Base-by-base conservation (phyloP, 2,113 vertebrate species). In the Orycteropus afer region DNA sequence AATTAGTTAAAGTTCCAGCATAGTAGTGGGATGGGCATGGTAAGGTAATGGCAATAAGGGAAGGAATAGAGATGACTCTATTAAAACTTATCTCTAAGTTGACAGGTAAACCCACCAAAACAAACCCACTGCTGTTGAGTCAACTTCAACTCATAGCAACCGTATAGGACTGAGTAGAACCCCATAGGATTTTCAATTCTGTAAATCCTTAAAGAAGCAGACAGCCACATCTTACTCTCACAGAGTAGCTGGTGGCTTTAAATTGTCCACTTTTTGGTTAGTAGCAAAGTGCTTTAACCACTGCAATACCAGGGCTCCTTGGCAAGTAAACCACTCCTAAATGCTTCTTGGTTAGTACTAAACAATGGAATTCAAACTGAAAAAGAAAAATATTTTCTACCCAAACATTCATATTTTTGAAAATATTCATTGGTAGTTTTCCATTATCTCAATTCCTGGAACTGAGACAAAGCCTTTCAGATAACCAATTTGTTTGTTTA, bases 401-500 rank as follows among this genome's bases (percentile, higher is more conserved):
- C 82, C 77, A 90, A 91, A 73, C 67, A 9, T 78, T 32, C 15
- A 79, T 91, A 74, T 45, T 90, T 77, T 14, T 53, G 59, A 90
- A 6, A 67, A 80, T 85, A 90, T 93, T 93, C 65, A 45, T 87
- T 83, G 40, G 73, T 86, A 42, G 2, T 67, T 57, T 96, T 94
- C 89, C 86, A 78, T 78, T 51, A 82, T 86, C 67, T 93, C 47
- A 2, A 71, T 96, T 77, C 84, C 88, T 78, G 81, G 86, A 88
- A 92, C 15, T 71, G 40, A 20, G 57, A 29, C 5, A 97, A 34
- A 65, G 88, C 22, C 67, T 97, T 93, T 63, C 93, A 82, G 57
- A 67, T 17, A 93, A 42, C 12, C 47, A 47, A 95, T 94, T 97
- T 94, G 96, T 93, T 49, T 92, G 95, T 96, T 95, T 91, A 95